Percentiles rank a stretch among this genome's conserved stretches.
phyloP scores from a whole-genome alignment of 2,797 vertebrate species.

The Schizothorax lantsangensis region DNA sequence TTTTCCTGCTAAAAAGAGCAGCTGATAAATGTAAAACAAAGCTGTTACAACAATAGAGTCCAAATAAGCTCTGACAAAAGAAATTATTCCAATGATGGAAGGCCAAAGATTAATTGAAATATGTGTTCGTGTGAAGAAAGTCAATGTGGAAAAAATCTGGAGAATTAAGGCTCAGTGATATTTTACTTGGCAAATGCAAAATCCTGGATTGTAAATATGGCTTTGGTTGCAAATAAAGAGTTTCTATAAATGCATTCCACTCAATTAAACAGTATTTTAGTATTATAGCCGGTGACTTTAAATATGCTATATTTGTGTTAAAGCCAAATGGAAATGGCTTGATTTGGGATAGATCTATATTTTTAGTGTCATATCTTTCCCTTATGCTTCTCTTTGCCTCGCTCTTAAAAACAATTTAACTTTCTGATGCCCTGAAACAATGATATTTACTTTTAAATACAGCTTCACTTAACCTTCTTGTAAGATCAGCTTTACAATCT shows the following conservation, averaged over 20 bases:
- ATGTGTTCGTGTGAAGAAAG: not conserved
- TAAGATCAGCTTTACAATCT: not conserved
- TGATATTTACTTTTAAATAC: not conserved
- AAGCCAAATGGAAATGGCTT: not conserved
- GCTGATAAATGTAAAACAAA: constrained; percentile 22
- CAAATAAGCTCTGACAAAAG: constrained; percentile 22
- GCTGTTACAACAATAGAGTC: constrained; percentile 1
- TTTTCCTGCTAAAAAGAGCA: constrained; percentile 6
- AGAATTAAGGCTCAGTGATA: not conserved
- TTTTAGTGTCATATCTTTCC: not conserved
- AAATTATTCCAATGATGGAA: constrained; percentile 16
- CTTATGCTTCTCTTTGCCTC: not conserved
- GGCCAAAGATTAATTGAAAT: constrained; percentile 35
- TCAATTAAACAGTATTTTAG: constrained; percentile 32
- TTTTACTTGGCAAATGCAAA: not conserved
- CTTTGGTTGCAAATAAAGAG: not conserved
- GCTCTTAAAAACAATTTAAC: constrained; percentile 1
- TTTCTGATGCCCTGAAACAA: not conserved
- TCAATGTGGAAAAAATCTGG: not conserved
- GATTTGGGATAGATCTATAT: not conserved
- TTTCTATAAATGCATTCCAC: not conserved
- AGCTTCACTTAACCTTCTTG: not conserved
- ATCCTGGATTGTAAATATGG: not conserved
- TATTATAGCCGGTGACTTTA: constrained; percentile 18
- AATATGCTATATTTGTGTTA: not conserved